A percentile compares a stretch with the other conserved stretches of the same genome.
Evolutionary conservation across 1,140 invertebrate species (phyloP).

Genomic region (Palaemon carinicauda): DNA sequence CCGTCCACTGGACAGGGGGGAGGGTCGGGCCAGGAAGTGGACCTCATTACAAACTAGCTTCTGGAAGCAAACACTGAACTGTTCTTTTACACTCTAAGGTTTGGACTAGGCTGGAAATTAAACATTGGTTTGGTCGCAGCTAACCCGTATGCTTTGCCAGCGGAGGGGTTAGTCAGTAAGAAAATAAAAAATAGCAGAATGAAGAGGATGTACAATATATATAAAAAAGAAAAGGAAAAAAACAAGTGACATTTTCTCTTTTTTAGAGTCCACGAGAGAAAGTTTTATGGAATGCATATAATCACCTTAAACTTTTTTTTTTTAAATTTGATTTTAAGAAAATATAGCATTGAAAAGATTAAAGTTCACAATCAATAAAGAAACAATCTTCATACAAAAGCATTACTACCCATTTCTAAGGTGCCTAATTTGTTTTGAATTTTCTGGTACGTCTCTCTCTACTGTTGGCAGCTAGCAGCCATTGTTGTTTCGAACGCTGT

Average conservation of each 20-base stretch:
- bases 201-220: no score
- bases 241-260: slow-evolving; percentile 10
- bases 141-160: slow-evolving; percentile 33
- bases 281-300: slow-evolving; percentile 46
- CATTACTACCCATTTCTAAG: slow-evolving; percentile 56
- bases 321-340: slow-evolving; percentile 55
- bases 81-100: slow-evolving; percentile 55
- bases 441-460: slow-evolving; percentile 41
- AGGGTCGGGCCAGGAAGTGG: slow-evolving; percentile 18
- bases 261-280: slow-evolving; percentile 44
- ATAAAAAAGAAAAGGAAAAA: slow-evolving; percentile 16
- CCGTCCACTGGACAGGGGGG: background rate
- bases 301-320: slow-evolving; percentile 47
- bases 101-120: slow-evolving; percentile 56
- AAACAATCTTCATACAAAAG: slow-evolving; percentile 55
- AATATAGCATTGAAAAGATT: slow-evolving; percentile 55
- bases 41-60: slow-evolving; percentile 57
- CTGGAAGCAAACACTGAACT: slow-evolving; percentile 56
- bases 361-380: slow-evolving; percentile 54
- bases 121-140: slow-evolving; percentile 56
- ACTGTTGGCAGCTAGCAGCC: background rate
- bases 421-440: slow-evolving; percentile 48
- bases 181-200: slow-evolving; percentile 27
- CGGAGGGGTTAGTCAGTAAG: slow-evolving; percentile 21
- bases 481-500: no score